Conservation (phyloP, 2,888 invertebrate species). For the Ligdia adustata region DNA sequence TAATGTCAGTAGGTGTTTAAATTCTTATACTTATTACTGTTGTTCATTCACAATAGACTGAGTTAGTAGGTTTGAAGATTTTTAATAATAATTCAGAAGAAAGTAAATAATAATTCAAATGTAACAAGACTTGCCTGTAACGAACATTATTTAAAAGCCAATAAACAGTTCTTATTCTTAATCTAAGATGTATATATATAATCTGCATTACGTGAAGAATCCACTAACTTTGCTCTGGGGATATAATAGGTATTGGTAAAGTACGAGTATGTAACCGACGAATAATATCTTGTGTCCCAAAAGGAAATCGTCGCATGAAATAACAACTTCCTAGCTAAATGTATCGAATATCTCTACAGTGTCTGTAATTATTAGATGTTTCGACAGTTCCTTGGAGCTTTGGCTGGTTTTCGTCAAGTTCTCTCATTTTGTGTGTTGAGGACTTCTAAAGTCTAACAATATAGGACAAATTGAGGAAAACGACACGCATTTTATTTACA, state of each 20-base stretch:
- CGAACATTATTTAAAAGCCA: no score
- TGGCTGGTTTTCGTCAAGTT: conserved; percentile 13
- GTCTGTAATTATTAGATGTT: conserved; percentile 12
- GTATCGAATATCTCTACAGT: conserved; percentile 29
- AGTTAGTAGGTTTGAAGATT: no score
- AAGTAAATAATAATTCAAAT: no score
- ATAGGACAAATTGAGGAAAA: conserved; percentile 16
- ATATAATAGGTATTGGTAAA: not conserved
- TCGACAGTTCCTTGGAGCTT: conserved; percentile 3
- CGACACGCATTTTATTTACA: conserved; percentile 2
- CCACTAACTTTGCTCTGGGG: conserved; percentile 24
- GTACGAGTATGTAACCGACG: not conserved
- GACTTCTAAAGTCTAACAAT: conserved; percentile 14
- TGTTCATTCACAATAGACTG: no score
- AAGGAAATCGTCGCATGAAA: conserved; percentile 33
- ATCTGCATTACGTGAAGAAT: no score
- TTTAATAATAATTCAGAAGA: no score
- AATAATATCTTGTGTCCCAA: conserved; percentile 15
- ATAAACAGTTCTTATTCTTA: no score
- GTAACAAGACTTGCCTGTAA: no score
- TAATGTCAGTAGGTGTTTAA: no score
- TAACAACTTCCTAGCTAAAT: conserved; percentile 34
- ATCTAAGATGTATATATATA: no score
- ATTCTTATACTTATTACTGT: no score
- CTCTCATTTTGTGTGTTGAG: conserved; percentile 11